These are phyloP conservation scores for Cheirogaleus medius DNA, from an alignment of 2,113 vertebrate genomes.

Conservation along the genomic window DNA sequence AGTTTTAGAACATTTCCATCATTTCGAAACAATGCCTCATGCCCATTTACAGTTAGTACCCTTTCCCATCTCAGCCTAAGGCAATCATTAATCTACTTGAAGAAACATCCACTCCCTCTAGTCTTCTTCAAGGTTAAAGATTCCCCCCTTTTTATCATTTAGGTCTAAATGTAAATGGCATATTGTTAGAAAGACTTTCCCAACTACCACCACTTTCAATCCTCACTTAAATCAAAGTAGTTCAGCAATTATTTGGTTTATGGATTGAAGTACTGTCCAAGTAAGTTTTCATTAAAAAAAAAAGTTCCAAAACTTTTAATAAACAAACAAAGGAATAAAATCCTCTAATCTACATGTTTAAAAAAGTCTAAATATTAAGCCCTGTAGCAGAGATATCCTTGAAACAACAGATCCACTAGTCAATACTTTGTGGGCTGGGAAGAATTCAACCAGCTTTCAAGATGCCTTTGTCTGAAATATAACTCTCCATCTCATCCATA, in stretches of 20 bases:
- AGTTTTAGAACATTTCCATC: slow-evolving; percentile 16
- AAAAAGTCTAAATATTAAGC: background rate
- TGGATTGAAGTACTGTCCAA: background rate
- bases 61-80: background rate
- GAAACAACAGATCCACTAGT: background rate
- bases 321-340: slow-evolving; percentile 27
- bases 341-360: background rate
- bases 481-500: background rate
- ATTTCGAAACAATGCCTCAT: background rate
- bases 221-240: background rate
- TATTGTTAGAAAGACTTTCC: background rate
- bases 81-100: background rate
- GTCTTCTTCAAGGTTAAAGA: background rate
- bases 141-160: background rate
- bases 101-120: background rate
- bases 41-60: background rate
- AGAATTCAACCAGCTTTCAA: background rate
- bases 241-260: background rate
- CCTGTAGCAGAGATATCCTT: background rate
- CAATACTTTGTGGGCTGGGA: background rate
- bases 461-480: background rate
- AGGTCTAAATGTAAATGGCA: background rate
- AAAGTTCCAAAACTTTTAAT: slow-evolving; percentile 14
- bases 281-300: background rate
- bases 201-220: background rate